These are phyloP conservation scores for Lithophane leautieri DNA, from an alignment of 2,888 invertebrate species.

Conservation along the genomic window DNA sequence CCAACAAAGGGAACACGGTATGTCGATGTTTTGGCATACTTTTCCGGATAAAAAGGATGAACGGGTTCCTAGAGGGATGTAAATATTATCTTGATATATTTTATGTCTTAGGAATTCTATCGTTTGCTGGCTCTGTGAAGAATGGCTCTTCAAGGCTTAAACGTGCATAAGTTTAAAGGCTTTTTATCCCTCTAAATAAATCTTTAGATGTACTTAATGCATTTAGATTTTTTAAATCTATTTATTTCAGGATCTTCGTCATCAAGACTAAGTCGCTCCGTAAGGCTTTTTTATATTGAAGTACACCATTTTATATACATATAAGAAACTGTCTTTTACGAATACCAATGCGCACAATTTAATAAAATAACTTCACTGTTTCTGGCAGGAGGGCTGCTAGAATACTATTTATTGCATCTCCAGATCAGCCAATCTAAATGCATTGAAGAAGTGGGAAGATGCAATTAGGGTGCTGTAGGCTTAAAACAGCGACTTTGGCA, in stretches of 20 bases:
- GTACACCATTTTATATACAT: no score
- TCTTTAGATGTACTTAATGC: neutral
- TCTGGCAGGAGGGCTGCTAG: neutral
- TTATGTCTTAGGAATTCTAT: slow-evolving; percentile 42
- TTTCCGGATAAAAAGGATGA: slow-evolving; percentile 49
- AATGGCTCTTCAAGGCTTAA: slow-evolving; percentile 8
- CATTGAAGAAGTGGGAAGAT: no score
- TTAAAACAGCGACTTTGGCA: no score
- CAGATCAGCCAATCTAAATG: no score
- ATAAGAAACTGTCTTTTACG: no score
- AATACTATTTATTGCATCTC: neutral
- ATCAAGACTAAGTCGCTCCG: no score
- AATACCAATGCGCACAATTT: neutral
- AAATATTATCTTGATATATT: slow-evolving; percentile 43
- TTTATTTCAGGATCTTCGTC: no score
- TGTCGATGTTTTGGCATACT: slow-evolving; percentile 55
- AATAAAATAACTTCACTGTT: neutral
- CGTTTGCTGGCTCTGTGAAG: slow-evolving; percentile 39
- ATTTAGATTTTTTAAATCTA: no score
- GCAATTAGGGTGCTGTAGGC: no score
- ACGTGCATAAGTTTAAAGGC: neutral
- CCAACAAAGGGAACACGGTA: slow-evolving; percentile 50
- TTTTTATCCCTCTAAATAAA: neutral
- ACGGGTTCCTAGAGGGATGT: slow-evolving; percentile 38
- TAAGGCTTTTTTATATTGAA: no score